These are phyloP conservation scores for Pseudocheirus occidentalis DNA, from an alignment of 2,797 vertebrate species.

Conservation along the genomic window DNA sequence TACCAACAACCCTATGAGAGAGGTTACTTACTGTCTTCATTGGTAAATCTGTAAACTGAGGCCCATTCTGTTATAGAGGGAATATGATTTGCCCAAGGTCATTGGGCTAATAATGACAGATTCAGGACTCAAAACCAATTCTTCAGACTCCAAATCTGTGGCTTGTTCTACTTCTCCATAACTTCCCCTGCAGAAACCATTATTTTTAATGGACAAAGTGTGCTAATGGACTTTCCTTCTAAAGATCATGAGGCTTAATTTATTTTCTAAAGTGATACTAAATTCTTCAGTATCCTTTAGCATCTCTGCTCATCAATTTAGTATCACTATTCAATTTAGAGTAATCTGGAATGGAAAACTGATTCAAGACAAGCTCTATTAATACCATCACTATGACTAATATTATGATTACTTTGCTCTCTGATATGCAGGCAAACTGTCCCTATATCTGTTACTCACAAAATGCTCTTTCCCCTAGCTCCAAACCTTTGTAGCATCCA, in stretches of 20 bases:
- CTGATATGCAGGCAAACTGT: not conserved
- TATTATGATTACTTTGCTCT: not conserved
- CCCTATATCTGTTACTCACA: not conserved
- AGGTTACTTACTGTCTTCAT: constrained; percentile 44
- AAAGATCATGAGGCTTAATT: not conserved
- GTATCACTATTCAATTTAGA: not conserved
- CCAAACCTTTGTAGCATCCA: not conserved
- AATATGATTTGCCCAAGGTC: constrained; percentile 30
- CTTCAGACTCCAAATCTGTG: not conserved
- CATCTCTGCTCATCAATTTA: not conserved
- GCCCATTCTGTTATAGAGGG: not conserved
- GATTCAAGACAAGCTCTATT: not conserved
- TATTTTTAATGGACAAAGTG: not conserved
- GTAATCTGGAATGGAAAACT: not conserved
- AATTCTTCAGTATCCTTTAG: not conserved
- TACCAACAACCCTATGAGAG: constrained; percentile 40
- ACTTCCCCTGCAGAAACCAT: not conserved
- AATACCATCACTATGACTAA: not conserved
- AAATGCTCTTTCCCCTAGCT: not conserved
- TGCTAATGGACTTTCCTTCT: not conserved
- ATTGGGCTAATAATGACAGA: not conserved
- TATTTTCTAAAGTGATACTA: not conserved
- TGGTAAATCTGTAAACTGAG: constrained; percentile 44
- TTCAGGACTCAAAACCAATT: constrained; percentile 1
- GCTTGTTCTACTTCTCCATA: not conserved